A percentile compares a stretch with the other conserved stretches of the same genome.
Conservation (phyloP, 2,113 vertebrate species). For the Paralichthys olivaceus region DNA sequence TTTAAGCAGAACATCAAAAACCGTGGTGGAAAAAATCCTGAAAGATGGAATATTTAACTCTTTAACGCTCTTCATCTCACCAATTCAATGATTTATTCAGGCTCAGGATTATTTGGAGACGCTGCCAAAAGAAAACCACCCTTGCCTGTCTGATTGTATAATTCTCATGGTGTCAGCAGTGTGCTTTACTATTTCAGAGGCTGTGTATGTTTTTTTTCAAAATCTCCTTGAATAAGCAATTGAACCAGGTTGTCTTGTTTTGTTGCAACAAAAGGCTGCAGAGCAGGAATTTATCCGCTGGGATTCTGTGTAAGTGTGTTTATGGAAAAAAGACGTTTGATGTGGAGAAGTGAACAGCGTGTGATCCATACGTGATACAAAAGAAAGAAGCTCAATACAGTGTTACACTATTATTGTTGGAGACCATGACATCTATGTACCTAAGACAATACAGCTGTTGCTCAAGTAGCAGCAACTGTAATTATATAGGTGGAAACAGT, state of each 20-base stretch:
- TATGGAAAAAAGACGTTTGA: conserved; percentile 23
- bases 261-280: conserved; percentile 34
- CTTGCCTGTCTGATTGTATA: conserved; percentile 37
- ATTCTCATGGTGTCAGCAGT: conserved; percentile 24
- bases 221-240: conserved; percentile 25
- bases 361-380: conserved; percentile 28
- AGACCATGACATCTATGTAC: conserved; percentile 17
- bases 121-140: conserved; percentile 42
- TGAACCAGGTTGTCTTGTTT: conserved; percentile 46
- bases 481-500: neutral
- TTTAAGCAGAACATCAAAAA: conserved; percentile 6
- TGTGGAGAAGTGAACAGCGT: conserved; percentile 14
- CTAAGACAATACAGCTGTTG: conserved; percentile 1
- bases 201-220: neutral
- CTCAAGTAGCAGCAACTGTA: conserved; percentile 4
- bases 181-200: conserved; percentile 21
- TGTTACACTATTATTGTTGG: neutral
- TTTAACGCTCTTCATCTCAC: conserved; percentile 11
- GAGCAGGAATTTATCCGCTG: conserved; percentile 29
- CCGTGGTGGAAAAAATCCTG: neutral
- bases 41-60: neutral
- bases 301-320: conserved; percentile 25
- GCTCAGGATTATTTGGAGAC: conserved; percentile 33
- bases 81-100: conserved; percentile 39
- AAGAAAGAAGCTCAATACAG: conserved; percentile 23